Evolutionary conservation across 2,113 vertebrate species (phyloP).

Genomic region (Pteruthius melanotis): DNA sequence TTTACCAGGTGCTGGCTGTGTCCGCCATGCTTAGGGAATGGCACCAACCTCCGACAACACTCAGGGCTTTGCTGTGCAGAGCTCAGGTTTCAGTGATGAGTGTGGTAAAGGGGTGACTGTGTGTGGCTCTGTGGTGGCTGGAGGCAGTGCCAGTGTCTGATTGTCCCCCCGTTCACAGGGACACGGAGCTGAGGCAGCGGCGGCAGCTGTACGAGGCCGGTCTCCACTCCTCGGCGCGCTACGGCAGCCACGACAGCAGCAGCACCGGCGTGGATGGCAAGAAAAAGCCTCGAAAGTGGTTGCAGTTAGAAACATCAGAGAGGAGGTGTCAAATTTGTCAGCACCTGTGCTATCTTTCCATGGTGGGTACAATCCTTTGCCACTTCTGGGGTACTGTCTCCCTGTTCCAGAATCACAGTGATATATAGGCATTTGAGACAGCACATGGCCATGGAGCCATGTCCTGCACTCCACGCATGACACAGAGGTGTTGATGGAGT

Average conservation of each 20-base stretch:
- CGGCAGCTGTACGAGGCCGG: conserved; percentile 91
- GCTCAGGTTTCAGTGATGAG: neutral
- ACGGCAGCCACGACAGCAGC: conserved; percentile 87
- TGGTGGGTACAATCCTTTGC: conserved; percentile 77
- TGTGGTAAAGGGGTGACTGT: neutral
- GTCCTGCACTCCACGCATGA: rapidly evolving
- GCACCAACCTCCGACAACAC: neutral
- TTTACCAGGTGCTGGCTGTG: neutral
- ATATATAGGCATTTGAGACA: rapidly evolving
- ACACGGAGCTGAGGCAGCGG: conserved; percentile 94
- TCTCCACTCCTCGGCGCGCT: conserved; percentile 91
- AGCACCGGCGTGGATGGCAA: conserved; percentile 79
- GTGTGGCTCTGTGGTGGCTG: neutral
- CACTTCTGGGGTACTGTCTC: rapidly evolving
- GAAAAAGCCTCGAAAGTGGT: conserved; percentile 96
- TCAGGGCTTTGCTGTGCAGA: conserved; percentile 4
- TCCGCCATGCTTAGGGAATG: neutral
- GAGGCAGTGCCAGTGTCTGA: neutral
- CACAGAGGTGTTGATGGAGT: neutral
- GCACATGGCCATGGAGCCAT: rapidly evolving
- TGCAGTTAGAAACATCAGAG: conserved; percentile 92
- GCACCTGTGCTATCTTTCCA: conserved; percentile 96
- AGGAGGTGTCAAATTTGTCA: conserved; percentile 96
- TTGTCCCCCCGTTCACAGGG: conserved; percentile 72
- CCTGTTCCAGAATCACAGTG: rapidly evolving